A percentile compares a stretch with the other conserved stretches of the same genome.
phyloP scores from a whole-genome alignment of 1,140 invertebrate genomes.

The Stenopsyche tienmushanensis region DNA sequence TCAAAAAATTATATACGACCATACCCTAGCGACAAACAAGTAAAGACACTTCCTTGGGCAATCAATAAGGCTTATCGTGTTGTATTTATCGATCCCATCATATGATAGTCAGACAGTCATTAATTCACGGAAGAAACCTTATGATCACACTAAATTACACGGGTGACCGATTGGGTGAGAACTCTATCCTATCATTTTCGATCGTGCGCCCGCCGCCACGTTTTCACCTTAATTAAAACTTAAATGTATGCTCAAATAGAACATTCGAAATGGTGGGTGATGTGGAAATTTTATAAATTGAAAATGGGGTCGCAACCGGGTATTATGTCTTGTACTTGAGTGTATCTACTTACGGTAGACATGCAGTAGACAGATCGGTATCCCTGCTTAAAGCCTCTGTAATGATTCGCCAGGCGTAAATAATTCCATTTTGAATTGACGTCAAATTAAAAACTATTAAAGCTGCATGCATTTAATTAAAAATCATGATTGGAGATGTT shows the following conservation, averaged over 20 bases:
- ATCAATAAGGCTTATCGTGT: slow-evolving; percentile 24
- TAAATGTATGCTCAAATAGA: no score
- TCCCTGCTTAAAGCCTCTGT: no score
- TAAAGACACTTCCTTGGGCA: slow-evolving; percentile 19
- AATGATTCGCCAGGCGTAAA: no score
- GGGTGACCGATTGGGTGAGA: slow-evolving; percentile 25
- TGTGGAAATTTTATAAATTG: not conserved
- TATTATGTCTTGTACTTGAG: not conserved
- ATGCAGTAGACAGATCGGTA: not conserved
- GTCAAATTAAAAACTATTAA: no score
- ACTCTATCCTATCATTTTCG: slow-evolving; percentile 11
- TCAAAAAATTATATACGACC: slow-evolving; percentile 4
- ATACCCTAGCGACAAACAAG: slow-evolving; percentile 6
- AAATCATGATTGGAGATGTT: no score
- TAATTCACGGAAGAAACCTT: slow-evolving; percentile 29
- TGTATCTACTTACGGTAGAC: not conserved
- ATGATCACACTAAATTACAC: slow-evolving; percentile 27
- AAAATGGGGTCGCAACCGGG: not conserved
- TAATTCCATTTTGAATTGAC: no score
- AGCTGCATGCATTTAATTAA: no score
- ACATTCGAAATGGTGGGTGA: not conserved
- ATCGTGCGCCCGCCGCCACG: no score
- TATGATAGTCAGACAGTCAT: slow-evolving; percentile 23
- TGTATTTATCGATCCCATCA: slow-evolving; percentile 28
- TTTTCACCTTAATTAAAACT: no score